These are phyloP conservation scores for Apodemia mormo DNA, from an alignment of 2,888 invertebrate genomes.

Conservation along the genomic window DNA sequence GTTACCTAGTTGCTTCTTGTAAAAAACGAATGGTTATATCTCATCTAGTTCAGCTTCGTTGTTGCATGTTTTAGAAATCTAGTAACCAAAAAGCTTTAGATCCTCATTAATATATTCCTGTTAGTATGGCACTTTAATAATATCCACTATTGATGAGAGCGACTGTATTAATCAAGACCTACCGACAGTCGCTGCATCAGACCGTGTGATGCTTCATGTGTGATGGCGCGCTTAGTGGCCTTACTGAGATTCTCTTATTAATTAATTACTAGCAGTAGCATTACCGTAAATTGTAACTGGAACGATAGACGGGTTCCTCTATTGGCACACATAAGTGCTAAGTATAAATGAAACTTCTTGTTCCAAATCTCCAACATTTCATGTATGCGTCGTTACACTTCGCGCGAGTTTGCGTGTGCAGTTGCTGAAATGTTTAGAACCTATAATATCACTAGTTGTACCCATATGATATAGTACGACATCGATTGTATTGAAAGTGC, in stretches of 20 bases:
- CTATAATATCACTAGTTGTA: constrained; percentile 63
- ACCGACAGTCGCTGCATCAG: constrained; percentile 64
- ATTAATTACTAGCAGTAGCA: constrained; percentile 52
- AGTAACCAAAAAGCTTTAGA: constrained; percentile 56
- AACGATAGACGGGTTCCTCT: constrained; percentile 74
- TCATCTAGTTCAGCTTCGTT: constrained; percentile 54
- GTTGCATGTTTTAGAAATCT: constrained; percentile 59
- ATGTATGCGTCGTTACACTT: constrained; percentile 74
- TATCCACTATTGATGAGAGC: constrained; percentile 62
- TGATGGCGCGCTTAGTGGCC: constrained; percentile 75
- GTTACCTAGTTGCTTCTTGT: not conserved
- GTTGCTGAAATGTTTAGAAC: constrained; percentile 58
- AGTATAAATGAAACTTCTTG: constrained; percentile 81
- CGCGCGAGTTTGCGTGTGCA: constrained; percentile 79
- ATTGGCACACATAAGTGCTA: constrained; percentile 81
- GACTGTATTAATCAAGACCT: constrained; percentile 56
- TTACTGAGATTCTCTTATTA: constrained; percentile 78
- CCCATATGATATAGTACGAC: constrained; percentile 61
- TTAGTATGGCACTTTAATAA: constrained; percentile 78
- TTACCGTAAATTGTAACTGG: constrained; percentile 68
- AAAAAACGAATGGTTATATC: not conserved
- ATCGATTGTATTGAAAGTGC: constrained; percentile 76
- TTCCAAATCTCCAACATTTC: constrained; percentile 82
- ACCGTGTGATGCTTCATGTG: constrained; percentile 76
- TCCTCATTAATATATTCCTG: constrained; percentile 67